Percentiles rank a stretch among this genome's conserved stretches.
Evolutionary conservation across 2,888 invertebrate species (phyloP).

Genomic region (Agrotis puta): DNA sequence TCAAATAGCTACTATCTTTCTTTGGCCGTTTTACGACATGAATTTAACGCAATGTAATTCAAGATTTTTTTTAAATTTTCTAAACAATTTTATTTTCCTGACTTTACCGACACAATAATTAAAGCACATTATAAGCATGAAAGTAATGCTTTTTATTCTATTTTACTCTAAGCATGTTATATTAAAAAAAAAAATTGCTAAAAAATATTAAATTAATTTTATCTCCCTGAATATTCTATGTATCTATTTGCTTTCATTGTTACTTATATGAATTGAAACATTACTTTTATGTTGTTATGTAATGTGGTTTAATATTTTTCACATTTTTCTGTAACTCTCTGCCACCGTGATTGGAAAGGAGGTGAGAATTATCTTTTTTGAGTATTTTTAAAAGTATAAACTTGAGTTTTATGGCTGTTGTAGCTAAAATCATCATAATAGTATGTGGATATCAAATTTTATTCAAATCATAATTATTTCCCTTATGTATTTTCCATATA

Average conservation of each 20-base stretch:
- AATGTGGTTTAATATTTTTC: slow-evolving; percentile 79
- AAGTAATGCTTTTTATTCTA: slow-evolving; percentile 68
- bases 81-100: too few species aligned
- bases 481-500: slow-evolving; percentile 11
- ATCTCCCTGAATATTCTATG: neutral
- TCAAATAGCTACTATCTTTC: too few species aligned
- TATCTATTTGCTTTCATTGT: slow-evolving; percentile 58
- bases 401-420: neutral
- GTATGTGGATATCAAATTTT: neutral
- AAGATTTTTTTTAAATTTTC: too few species aligned
- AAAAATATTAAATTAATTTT: neutral
- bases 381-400: neutral
- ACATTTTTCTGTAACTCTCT: slow-evolving; percentile 67
- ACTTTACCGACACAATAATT: slow-evolving; percentile 55
- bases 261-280: slow-evolving; percentile 20
- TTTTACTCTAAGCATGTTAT: slow-evolving; percentile 18
- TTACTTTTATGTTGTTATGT: slow-evolving; percentile 68
- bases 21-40: too few species aligned
- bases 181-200: neutral
- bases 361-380: slow-evolving; percentile 74
- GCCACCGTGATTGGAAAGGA: slow-evolving; percentile 81
- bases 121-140: slow-evolving; percentile 79
- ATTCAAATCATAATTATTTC: neutral
- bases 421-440: slow-evolving; percentile 13
- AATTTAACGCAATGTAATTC: too few species aligned